Percentiles rank a stretch among this genome's conserved stretches.
Conservation (phyloP, 2,888 invertebrate species). For the Acheta domesticus region DNA sequence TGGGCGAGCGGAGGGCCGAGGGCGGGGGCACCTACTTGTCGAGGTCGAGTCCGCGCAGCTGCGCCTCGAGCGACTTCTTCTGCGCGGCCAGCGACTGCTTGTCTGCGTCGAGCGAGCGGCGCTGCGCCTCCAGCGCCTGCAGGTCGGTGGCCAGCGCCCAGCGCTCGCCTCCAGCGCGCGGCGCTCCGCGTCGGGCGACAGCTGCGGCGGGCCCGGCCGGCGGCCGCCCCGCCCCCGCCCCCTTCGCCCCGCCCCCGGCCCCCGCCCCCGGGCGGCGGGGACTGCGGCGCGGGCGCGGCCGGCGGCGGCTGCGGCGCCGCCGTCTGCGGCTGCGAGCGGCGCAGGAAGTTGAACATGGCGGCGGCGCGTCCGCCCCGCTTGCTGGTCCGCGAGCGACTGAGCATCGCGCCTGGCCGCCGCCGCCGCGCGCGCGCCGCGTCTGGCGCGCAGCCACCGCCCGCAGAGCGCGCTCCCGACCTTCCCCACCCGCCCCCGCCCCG, state of each 20-base stretch:
- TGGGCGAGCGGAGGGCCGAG: too few relatives aligned
- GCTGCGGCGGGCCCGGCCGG: neutral
- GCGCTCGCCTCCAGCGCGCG: neutral
- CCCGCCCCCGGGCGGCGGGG: neutral
- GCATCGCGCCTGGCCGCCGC: too few relatives aligned
- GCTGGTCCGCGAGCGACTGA: neutral
- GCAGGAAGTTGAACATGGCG: neutral
- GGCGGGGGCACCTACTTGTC: constrained; percentile 21
- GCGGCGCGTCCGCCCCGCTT: neutral
- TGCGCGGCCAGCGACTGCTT: neutral
- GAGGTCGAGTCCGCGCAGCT: neutral
- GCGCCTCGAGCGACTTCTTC: neutral
- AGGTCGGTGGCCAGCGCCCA: neutral
- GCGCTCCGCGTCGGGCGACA: neutral
- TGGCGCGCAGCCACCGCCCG: neutral
- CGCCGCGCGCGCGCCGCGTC: constrained; percentile 1
- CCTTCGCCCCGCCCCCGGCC: neutral
- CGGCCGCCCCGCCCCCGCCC: neutral
- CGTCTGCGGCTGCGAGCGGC: neutral
- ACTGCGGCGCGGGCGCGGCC: neutral
- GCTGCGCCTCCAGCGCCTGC: neutral
- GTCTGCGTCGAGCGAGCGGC: constrained; percentile 12
- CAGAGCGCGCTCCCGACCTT: neutral
- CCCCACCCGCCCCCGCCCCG: neutral
- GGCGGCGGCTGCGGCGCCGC: neutral